Evolutionary conservation across 2,888 invertebrate species (phyloP).

Genomic region (Zygothrica quintamaculata): DNA sequence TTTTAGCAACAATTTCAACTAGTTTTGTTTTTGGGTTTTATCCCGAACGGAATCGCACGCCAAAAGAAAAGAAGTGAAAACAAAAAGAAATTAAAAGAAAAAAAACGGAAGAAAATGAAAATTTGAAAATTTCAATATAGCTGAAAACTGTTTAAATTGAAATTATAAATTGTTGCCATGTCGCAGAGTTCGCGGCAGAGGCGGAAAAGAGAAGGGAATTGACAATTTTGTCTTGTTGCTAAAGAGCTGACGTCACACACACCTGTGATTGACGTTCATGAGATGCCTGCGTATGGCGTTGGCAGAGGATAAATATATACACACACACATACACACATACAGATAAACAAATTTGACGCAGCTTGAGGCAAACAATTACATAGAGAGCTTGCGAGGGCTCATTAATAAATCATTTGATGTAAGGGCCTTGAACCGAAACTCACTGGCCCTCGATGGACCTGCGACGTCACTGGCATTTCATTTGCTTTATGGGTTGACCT

Average conservation of each 20-base stretch:
- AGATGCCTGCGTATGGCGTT: constrained; percentile 33
- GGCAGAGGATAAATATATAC: constrained; percentile 1
- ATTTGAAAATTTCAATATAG: constrained; percentile 20
- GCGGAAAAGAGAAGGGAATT: too few species aligned
- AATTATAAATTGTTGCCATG: constrained; percentile 50
- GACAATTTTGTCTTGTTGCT: background rate
- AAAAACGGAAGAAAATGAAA: constrained; percentile 11
- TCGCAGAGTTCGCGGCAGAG: constrained; percentile 4
- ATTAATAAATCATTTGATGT: constrained; percentile 49
- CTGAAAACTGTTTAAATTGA: constrained; percentile 1
- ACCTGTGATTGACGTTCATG: constrained; percentile 69
- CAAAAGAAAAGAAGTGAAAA: constrained; percentile 37
- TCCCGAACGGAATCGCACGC: constrained; percentile 31
- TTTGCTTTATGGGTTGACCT: constrained; percentile 36
- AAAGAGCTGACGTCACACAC: constrained; percentile 63
- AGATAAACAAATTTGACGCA: constrained; percentile 14
- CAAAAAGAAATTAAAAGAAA: constrained; percentile 1
- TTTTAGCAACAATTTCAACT: constrained; percentile 34
- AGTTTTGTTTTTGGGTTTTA: constrained; percentile 48
- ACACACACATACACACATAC: constrained; percentile 7
- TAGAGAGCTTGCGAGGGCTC: constrained; percentile 26
- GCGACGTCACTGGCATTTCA: constrained; percentile 50
- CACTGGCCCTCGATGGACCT: constrained; percentile 27
- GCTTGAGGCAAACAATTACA: constrained; percentile 24
- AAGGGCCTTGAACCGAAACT: constrained; percentile 48